Conservation (phyloP, 2,113 vertebrate genomes). For the Barnardius zonarius region DNA sequence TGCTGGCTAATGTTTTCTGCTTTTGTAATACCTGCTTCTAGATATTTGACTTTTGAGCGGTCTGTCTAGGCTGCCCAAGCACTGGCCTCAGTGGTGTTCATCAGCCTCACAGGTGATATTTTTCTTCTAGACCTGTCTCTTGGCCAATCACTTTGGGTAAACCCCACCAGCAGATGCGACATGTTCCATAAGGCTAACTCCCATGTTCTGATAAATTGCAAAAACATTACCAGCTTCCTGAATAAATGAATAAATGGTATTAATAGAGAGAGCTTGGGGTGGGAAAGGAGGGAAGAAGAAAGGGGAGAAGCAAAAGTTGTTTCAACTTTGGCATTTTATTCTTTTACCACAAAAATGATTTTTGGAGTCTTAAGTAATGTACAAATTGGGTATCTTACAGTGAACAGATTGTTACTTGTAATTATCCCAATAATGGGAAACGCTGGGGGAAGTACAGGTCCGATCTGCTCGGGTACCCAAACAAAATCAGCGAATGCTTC, state of each 20-base stretch:
- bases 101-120: background rate
- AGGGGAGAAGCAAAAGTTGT: background rate
- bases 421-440: background rate
- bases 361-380: background rate
- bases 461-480: background rate
- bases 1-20: background rate
- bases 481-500: background rate
- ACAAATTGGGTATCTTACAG: background rate
- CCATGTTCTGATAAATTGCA: background rate
- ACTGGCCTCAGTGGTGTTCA: background rate
- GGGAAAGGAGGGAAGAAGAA: background rate
- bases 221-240: background rate
- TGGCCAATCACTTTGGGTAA: background rate
- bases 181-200: background rate
- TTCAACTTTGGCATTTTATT: background rate
- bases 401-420: background rate
- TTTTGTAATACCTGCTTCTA: background rate
- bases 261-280: background rate
- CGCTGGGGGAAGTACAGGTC: background rate
- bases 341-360: background rate
- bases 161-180: background rate
- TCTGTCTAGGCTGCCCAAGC: background rate
- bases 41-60: background rate
- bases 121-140: background rate
- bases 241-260: background rate